Evolutionary conservation across 2,888 invertebrate species (phyloP), one percentile per base, ranked within the genome.

Genomic region (Camponotus fellah): DNA sequence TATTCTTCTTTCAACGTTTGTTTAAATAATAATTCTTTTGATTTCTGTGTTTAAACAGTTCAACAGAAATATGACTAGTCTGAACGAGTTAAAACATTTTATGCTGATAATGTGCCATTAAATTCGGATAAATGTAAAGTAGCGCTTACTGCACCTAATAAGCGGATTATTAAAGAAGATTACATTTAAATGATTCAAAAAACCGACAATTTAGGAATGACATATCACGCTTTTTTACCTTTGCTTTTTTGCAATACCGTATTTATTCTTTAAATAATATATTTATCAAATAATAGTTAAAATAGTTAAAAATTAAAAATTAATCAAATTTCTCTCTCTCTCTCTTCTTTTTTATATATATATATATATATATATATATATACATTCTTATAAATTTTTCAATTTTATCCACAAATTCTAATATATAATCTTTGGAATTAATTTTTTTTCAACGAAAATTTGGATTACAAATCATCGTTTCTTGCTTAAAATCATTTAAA

Each of bases 141-240:
- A 40, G 32, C 40, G 17, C 32, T 58, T 68, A 58, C 32, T 68
- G 32, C 10, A 43, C 21, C 43, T 77, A 77, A 77, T 77, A 77
- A 77, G 32, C 56, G 77, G 77, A 69, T 77, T 77, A 69, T 77
- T 69, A 77, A 68, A 32, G 14, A n/a, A n/a, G 69, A 77, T 77
- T 77, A 77, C 56, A 69, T 32, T 68, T 68, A 77, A 69, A 77
- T 68, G 56, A 49, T 26, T 43, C n/a, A 10, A 77, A 68, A 60
- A 56, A 40, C 5, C 32, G 34, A 32, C 32, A 14, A 58, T 58
- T 32, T 32, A 43, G 6, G 14, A 69, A 77, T 14, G n/a, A 56
- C 56, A 43, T 56, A 66, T 58, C 14, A 14, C 3, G n/a, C 2
- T 32, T 68, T 68, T 77, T 58, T 56, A 9, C 32, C 2, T 26